Percentiles rank a stretch among this genome's conserved stretches.
These are phyloP conservation scores for Psophia crepitans DNA, from an alignment of 2,113 vertebrate genomes.

Conservation along the genomic window DNA sequence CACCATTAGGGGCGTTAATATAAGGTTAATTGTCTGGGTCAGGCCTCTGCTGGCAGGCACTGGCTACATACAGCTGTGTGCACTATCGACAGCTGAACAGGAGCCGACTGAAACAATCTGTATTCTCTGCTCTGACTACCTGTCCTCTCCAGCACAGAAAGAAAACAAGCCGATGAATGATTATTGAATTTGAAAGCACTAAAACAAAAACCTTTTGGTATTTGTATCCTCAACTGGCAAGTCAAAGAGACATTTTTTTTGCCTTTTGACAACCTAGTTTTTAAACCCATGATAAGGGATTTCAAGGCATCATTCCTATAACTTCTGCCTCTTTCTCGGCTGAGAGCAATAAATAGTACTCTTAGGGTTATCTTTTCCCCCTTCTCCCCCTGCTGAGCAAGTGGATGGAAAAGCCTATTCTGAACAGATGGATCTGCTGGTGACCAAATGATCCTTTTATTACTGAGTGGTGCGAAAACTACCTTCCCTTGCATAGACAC, in stretches of 20 bases:
- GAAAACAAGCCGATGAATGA: conserved; percentile 21
- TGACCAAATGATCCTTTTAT: not conserved
- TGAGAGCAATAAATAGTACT: not conserved
- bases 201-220: not conserved
- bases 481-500: accelerated
- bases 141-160: conserved; percentile 15
- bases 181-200: not conserved
- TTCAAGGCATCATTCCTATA: not conserved
- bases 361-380: not conserved
- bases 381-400: not conserved
- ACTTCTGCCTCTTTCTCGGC: not conserved
- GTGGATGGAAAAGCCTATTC: not conserved
- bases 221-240: conserved; percentile 15
- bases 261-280: not conserved
- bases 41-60: conserved; percentile 48
- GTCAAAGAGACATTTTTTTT: not conserved
- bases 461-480: not conserved
- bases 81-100: conserved; percentile 43
- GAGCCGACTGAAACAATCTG: conserved; percentile 35
- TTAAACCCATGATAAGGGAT: not conserved
- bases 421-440: not conserved
- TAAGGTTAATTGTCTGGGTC: conserved; percentile 65
- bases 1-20: conserved; percentile 50
- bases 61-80: conserved; percentile 54
- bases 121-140: conserved; percentile 41